These are phyloP conservation scores for Echeneis naucrates DNA, from an alignment of 2,797 vertebrate genomes.

Conservation along the genomic window DNA sequence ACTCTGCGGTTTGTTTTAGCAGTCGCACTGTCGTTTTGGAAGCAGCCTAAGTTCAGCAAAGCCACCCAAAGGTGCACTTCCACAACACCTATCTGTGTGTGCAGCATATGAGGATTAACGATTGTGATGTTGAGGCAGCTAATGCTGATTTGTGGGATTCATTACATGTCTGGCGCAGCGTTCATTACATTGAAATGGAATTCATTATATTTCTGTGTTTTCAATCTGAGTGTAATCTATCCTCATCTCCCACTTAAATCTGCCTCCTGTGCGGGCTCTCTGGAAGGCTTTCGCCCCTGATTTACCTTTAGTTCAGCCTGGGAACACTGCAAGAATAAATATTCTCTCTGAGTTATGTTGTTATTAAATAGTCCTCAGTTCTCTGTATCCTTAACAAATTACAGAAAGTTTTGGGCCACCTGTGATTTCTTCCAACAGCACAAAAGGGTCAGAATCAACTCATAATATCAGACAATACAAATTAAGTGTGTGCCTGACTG, in stretches of 20 bases:
- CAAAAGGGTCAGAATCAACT: background rate
- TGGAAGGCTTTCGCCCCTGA: background rate
- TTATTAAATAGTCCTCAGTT: background rate
- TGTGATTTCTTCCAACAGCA: background rate
- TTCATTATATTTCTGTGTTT: conserved; percentile 39
- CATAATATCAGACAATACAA: background rate
- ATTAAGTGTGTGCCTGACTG: background rate
- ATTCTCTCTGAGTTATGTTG: conserved; percentile 11
- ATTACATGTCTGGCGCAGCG: conserved; percentile 25
- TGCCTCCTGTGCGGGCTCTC: conserved; percentile 16
- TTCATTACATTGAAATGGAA: conserved; percentile 46
- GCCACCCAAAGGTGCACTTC: background rate
- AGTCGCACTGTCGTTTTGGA: background rate
- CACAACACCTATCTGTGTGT: background rate
- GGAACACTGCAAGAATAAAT: conserved; percentile 12
- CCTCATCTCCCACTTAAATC: conserved; percentile 25
- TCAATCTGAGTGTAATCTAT: conserved; percentile 41
- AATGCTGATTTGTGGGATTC: conserved; percentile 57
- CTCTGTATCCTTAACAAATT: background rate
- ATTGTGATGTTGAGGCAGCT: conserved; percentile 13
- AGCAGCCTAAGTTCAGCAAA: background rate
- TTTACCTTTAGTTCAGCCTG: conserved; percentile 22
- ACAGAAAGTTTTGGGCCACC: background rate
- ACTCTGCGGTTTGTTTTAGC: background rate
- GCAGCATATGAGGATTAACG: background rate